Evolutionary conservation across 2,797 vertebrate genomes (phyloP), one percentile per base, ranked within the genome.

Genomic region (Enteromius argenteus): DNA sequence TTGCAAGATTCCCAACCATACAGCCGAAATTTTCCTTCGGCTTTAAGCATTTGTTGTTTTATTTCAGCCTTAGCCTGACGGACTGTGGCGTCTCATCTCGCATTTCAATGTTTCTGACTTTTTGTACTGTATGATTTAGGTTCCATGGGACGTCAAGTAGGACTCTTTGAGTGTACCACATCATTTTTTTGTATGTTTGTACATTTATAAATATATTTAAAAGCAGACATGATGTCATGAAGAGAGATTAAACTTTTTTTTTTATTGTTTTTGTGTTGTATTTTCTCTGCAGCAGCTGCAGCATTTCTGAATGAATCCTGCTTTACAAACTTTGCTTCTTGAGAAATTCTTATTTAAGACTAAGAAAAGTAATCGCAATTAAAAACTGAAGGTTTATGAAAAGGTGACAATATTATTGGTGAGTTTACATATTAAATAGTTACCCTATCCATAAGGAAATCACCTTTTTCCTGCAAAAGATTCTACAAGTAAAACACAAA

Each of bases 121-220:
- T 68, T 84, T 78, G 39, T 85, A 81, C 44, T 44, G 56, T 76
- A 51, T 49, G 64, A 49, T 64, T 76, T 84, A 90, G 87, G 86
- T 87, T 88, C 72, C 75, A 90, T 91, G 89, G 91, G 90, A 94
- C 83, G 64, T 80, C 60, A 58, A 14, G 11, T 81, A 72, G 80
- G 49, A 80, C 60, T 83, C 3, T 71, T 56, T 60, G 62, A 84
- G 77, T 73, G 86, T 87, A 80, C 88, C 83, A 85, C 35, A 86
- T 79, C 67, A 51, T 66, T 60, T 27, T 89, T 79, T 90, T 71
- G 86, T 88, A 88, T 91, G 85, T 94, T 93, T 93, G 89, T 95
- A 94, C 91, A 93, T 92, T 94, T 93, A 88, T 92, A 90, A 77
- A 80, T 87, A 87, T 90, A 79, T 92, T 90, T 92, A 92, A 90